Evolutionary conservation across 2,113 vertebrate genomes (phyloP).

Genomic region (Butorides virescens): DNA sequence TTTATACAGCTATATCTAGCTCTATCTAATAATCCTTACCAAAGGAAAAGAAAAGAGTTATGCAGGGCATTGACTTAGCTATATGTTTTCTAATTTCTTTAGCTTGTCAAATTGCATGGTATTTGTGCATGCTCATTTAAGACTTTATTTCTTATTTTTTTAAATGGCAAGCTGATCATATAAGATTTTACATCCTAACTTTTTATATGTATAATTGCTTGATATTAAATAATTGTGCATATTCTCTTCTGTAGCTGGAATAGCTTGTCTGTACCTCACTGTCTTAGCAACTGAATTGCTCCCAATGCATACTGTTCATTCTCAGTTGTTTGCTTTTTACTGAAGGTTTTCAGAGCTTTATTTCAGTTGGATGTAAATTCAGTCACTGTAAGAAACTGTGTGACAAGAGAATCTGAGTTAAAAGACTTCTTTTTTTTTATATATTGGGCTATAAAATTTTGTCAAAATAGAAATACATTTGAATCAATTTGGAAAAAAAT

Average conservation of each 20-base stretch:
- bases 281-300: fast-evolving
- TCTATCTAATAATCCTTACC: not conserved
- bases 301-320: not conserved
- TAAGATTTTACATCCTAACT: not conserved
- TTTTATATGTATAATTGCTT: not conserved
- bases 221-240: not conserved
- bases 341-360: not conserved
- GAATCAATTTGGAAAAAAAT: not conserved
- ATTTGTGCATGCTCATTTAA: not conserved
- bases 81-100: not conserved
- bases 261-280: not conserved
- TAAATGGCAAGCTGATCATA: not conserved
- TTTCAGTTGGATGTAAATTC: not conserved
- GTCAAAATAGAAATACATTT: not conserved
- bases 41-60: not conserved
- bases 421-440: not conserved
- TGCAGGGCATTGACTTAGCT: not conserved
- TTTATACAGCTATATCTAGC: not conserved
- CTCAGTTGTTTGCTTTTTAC: not conserved
- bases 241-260: not conserved
- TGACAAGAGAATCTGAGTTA: not conserved
- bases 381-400: not conserved
- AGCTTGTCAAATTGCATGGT: not conserved
- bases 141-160: not conserved
- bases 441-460: not conserved